Percentiles rank a stretch among this genome's conserved stretches.
Conservation (phyloP, 2,113 vertebrate species). For the Nematolebias whitei region DNA sequence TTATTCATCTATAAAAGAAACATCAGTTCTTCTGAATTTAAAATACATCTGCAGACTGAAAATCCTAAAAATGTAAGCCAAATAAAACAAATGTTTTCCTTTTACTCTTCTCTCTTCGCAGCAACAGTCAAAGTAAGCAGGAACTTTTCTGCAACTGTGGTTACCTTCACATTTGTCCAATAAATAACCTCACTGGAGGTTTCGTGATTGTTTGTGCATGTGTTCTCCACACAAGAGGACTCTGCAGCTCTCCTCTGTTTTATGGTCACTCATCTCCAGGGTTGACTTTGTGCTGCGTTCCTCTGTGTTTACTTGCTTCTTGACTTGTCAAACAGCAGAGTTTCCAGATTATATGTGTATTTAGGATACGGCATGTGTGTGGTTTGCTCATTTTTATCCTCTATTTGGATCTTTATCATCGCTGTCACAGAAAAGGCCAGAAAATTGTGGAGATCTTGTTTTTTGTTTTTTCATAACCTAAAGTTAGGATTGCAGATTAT, state of each 20-base stretch:
- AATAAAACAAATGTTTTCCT: not conserved
- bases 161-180: conserved; percentile 44
- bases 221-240: conserved; percentile 52
- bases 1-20: not conserved
- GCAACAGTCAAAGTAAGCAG: not conserved
- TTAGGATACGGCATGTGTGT: not conserved
- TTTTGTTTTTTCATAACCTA: not conserved
- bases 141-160: conserved; percentile 35
- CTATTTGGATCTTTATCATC: not conserved
- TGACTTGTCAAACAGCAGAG: conserved; percentile 38
- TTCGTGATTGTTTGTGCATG: conserved; percentile 33
- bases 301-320: conserved; percentile 40
- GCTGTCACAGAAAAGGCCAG: not conserved
- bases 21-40: not conserved
- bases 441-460: not conserved
- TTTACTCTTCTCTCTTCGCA: not conserved
- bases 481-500: not conserved
- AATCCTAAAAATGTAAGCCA: not conserved
- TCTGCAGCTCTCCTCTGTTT: conserved; percentile 48
- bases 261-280: conserved; percentile 31
- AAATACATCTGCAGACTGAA: not conserved
- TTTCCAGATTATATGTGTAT: not conserved
- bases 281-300: conserved; percentile 48
- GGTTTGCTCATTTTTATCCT: not conserved
- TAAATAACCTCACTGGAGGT: conserved; percentile 26